Percentiles rank a stretch among this genome's conserved stretches.
These are phyloP conservation scores for Phylloscopus whistleri DNA, from an alignment of 2,113 vertebrate species.

Conservation along the genomic window DNA sequence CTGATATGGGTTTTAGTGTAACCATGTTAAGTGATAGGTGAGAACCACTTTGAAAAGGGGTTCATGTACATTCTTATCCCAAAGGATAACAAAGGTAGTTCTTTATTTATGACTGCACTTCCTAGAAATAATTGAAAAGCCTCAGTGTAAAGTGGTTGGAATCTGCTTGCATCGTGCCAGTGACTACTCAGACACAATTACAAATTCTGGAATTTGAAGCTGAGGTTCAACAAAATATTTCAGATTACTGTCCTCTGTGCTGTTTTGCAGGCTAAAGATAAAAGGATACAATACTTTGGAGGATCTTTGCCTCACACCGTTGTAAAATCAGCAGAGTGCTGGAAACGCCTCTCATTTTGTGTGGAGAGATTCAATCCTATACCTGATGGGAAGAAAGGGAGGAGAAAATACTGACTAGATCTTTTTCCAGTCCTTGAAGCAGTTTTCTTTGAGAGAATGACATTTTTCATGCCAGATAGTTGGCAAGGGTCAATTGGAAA, in stretches of 20 bases:
- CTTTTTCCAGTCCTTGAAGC: background rate
- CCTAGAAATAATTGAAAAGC: background rate
- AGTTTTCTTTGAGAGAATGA: background rate
- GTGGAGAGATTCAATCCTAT: background rate
- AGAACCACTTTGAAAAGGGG: background rate
- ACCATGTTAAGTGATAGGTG: background rate
- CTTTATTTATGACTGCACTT: background rate
- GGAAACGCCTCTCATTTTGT: background rate
- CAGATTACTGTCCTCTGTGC: background rate
- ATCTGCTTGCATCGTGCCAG: background rate
- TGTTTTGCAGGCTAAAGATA: background rate
- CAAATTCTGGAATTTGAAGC: background rate
- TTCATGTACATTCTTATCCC: background rate
- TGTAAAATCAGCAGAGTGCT: background rate
- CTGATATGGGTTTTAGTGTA: background rate
- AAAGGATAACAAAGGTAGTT: background rate
- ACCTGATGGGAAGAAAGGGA: background rate
- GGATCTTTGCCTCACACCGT: background rate
- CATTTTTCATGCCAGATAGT: background rate
- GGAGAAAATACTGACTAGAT: background rate
- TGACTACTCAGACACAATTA: background rate
- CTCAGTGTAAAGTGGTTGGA: background rate
- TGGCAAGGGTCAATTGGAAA: background rate
- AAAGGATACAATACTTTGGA: background rate
- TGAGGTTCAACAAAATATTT: background rate